phyloP scores from a whole-genome alignment of 2,113 vertebrate genomes.

The Thunnus thynnus region DNA sequence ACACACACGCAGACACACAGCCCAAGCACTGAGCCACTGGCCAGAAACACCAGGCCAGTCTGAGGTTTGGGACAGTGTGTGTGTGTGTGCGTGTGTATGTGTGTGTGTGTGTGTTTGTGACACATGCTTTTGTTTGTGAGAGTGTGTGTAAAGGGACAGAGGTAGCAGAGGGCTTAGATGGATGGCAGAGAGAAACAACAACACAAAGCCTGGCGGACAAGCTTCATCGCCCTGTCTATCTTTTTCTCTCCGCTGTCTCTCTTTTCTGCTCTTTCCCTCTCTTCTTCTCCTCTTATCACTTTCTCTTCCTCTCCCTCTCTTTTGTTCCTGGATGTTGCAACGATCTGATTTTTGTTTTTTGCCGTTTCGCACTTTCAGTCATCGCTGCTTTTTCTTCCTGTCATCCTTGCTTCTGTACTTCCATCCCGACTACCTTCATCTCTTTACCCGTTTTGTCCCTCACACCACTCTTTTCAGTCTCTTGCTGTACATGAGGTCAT shows the following conservation, averaged over 20 bases:
- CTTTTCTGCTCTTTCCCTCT: slow-evolving; percentile 45
- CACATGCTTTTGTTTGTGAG: slow-evolving; percentile 45
- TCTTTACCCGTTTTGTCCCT: background rate
- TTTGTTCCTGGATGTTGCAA: slow-evolving; percentile 31
- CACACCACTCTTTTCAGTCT: slow-evolving; percentile 3
- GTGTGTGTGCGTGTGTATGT: background rate
- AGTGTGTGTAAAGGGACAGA: slow-evolving; percentile 63
- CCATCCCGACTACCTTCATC: background rate
- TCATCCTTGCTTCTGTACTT: background rate
- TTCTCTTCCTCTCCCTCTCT: slow-evolving; percentile 10
- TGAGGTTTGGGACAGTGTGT: slow-evolving; percentile 62
- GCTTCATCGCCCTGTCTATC: slow-evolving; percentile 74
- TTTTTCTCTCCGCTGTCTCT: slow-evolving; percentile 36
- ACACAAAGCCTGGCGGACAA: slow-evolving; percentile 81
- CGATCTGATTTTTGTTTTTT: slow-evolving; percentile 44
- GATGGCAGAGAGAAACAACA: slow-evolving; percentile 77
- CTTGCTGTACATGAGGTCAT: slow-evolving; percentile 21
- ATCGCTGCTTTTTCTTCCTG: background rate
- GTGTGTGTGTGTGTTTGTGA: slow-evolving; percentile 14
- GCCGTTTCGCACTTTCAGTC: background rate
- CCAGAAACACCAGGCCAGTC: slow-evolving; percentile 78
- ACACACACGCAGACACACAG: slow-evolving; percentile 64
- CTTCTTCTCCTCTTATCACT: background rate
- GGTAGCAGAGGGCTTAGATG: slow-evolving; percentile 82
- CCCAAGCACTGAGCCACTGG: slow-evolving; percentile 58